Evolutionary conservation across 2,797 vertebrate species (phyloP), one percentile per base, ranked within the genome.

Genomic region (Urocyon cinereoargenteus): DNA sequence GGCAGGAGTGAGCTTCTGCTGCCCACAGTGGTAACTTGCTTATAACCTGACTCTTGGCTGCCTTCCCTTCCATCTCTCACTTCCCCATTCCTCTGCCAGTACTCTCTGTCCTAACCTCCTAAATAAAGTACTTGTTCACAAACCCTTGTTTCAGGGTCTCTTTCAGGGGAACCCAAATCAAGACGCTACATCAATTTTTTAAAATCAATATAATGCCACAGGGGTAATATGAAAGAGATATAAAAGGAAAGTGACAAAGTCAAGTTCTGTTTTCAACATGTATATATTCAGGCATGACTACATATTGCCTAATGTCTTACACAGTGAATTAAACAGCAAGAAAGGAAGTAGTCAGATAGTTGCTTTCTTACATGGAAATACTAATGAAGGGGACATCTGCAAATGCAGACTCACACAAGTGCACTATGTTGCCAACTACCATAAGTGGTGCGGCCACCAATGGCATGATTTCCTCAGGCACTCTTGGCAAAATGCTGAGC

Each of bases 201-300:
- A 85, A 91, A 89, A 70, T 89, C 16, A 81, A 59, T 62, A 51
- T 19, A 96, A 22, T 55, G 9, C 26, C 45, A 4, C 68, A 61
- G 70, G 28, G 53, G 2, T 84, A 90, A 84, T 28, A 53, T 26
- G 4, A 79, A 97, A 93, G 61, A 88, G 11, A 81, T 62, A 82
- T 59, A 64, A 97, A 85, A 66, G 36, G 68, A 79, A 91, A 93
- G 16, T 64, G 13, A 79, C 22, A 78, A 10, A 73, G n/a, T 70
- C 88, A 96, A 92, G 51, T 53, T 88, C 26, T 92, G 14, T 72
- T 91, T 64, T 82, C 24, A 34, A 64, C 28, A 77, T 45, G 18
- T 92, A 45, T 57, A 72, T n/a, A 61, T 6, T 66, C 11, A 55
- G 21, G 31, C 4, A n/a, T 24, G 36, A 61, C 22, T 68, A n/a